Evolutionary conservation across 2,797 vertebrate genomes (phyloP).

Genomic region (Galagoides demidoff): DNA sequence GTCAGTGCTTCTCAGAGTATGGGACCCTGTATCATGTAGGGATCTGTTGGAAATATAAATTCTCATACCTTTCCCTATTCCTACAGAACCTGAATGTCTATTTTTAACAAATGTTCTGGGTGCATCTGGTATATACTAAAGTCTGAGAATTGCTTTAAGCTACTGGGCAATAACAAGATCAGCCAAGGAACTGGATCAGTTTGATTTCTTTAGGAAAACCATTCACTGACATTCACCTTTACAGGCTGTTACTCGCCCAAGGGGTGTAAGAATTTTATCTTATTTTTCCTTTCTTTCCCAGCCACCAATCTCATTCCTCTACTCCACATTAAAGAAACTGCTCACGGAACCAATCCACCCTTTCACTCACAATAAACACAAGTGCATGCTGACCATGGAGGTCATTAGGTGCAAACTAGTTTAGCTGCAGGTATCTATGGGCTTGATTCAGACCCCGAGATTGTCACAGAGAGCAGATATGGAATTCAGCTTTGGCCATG

Average conservation of each 20-base stretch:
- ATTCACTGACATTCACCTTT: background rate
- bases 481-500: background rate
- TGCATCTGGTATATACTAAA: background rate
- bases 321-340: background rate
- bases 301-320: background rate
- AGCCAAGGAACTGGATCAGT: background rate
- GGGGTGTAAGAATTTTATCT: background rate
- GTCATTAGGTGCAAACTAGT: background rate
- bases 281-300: background rate
- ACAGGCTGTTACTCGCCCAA: background rate
- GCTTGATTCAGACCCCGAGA: background rate
- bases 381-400: background rate
- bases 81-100: background rate
- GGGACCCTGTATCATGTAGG: background rate
- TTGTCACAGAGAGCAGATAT: background rate
- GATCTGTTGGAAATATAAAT: background rate
- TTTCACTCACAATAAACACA: background rate
- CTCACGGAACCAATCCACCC: background rate
- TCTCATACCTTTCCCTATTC: background rate
- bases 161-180: background rate
- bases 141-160: background rate
- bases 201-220: background rate
- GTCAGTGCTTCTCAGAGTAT: background rate
- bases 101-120: background rate
- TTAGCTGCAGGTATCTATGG: background rate